Evolutionary conservation across 2,888 invertebrate genomes (phyloP).

Genomic region (Tribolium freemani): DNA sequence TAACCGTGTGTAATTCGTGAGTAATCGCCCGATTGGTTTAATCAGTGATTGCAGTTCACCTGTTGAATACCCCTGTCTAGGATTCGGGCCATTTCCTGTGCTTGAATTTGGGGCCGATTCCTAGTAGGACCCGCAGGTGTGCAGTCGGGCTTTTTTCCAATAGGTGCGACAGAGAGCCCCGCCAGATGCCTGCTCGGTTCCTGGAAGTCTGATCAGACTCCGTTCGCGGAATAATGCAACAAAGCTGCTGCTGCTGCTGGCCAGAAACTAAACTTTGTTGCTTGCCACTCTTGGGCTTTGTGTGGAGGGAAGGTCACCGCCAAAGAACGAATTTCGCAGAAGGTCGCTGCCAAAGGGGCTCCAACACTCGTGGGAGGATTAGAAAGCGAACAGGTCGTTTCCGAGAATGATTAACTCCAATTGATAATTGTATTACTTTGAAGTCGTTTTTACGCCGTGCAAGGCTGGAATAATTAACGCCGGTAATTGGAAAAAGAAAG

Average conservation of each 20-base stretch:
- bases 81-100: slow-evolving; percentile 36
- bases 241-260: slow-evolving; percentile 32
- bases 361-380: background rate
- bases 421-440: slow-evolving; percentile 37
- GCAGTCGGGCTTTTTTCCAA: slow-evolving; percentile 40
- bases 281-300: background rate
- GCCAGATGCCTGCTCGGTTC: slow-evolving; percentile 54
- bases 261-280: slow-evolving; percentile 35
- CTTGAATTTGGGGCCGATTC: slow-evolving; percentile 40
- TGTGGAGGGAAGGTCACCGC: slow-evolving; percentile 23
- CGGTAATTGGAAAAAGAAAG: background rate
- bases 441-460: slow-evolving; percentile 19
- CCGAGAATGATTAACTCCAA: slow-evolving; percentile 35
- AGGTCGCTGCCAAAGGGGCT: background rate
- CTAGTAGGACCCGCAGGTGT: slow-evolving; percentile 53
- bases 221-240: slow-evolving; percentile 60
- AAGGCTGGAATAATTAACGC: slow-evolving; percentile 22
- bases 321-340: slow-evolving; percentile 21
- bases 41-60: slow-evolving; percentile 3
- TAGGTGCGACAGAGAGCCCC: slow-evolving; percentile 30
- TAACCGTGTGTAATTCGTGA: background rate
- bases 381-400: slow-evolving; percentile 40
- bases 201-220: slow-evolving; percentile 63
- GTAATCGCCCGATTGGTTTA: background rate
- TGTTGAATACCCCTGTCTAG: slow-evolving; percentile 31